phyloP scores from a whole-genome alignment of 2,113 vertebrate genomes.

The Antidorcas marsupialis region DNA sequence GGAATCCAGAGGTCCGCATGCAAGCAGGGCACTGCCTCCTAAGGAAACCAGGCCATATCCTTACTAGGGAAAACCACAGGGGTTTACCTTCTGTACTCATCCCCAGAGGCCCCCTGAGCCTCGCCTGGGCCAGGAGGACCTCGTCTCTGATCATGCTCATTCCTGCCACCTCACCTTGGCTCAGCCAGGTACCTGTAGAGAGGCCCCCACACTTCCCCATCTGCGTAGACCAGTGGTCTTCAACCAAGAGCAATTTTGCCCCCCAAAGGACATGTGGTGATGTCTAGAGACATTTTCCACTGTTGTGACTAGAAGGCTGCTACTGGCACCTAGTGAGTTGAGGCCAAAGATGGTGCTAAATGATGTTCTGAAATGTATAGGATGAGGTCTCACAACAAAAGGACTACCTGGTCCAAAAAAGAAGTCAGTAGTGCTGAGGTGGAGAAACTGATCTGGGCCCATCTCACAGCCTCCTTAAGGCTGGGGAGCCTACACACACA shows the following conservation, averaged over 20 bases:
- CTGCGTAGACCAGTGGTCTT: background rate
- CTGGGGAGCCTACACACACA: fast-evolving
- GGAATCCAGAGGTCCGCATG: background rate
- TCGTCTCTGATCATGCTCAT: background rate
- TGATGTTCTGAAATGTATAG: background rate
- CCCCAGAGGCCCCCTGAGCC: too few relatives aligned
- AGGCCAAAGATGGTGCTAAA: background rate
- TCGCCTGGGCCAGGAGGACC: background rate
- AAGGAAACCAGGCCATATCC: background rate
- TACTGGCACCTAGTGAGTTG: background rate
- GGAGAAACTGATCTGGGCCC: background rate
- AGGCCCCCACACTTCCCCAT: background rate
- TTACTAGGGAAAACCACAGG: background rate
- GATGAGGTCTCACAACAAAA: too few relatives aligned
- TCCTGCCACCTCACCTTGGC: background rate
- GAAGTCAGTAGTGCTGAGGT: background rate
- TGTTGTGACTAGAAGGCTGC: background rate
- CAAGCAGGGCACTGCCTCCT: background rate
- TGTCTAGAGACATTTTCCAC: background rate
- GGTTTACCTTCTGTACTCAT: background rate
- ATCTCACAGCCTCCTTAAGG: background rate
- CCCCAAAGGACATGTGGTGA: background rate
- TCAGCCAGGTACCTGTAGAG: background rate
- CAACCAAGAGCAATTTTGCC: background rate
- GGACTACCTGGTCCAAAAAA: background rate